These are phyloP conservation scores for Lepus townsendii DNA, from an alignment of 2,797 vertebrate species.

Conservation along the genomic window DNA sequence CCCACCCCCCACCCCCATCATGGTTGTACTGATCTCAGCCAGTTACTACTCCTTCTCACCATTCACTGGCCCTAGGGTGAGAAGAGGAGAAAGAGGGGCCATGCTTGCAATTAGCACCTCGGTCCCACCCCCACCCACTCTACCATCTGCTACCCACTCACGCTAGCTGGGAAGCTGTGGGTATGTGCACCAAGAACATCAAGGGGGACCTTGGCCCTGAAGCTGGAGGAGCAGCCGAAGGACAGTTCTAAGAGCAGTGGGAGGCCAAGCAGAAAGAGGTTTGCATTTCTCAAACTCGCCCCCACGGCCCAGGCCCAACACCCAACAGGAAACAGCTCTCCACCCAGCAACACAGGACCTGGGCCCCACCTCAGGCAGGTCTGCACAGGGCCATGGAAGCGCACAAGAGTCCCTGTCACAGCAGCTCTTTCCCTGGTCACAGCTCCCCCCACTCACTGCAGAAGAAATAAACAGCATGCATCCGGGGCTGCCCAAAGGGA, in stretches of 20 bases:
- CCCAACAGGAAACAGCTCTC: background rate
- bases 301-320: background rate
- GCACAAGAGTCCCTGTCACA: background rate
- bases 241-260: background rate
- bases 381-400: background rate
- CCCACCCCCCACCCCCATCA: background rate
- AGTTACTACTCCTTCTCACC: background rate
- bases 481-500: background rate
- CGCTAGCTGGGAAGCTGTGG: background rate
- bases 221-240: background rate
- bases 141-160: constrained; percentile 66
- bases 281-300: background rate
- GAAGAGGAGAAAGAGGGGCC: constrained; percentile 43
- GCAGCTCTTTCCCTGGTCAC: background rate
- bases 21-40: background rate
- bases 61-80: background rate
- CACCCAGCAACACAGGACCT: background rate
- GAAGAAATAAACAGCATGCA: background rate
- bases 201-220: background rate
- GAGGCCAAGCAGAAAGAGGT: constrained; percentile 15
- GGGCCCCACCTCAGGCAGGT: background rate
- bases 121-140: background rate
- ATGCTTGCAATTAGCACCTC: background rate
- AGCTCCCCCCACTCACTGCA: constrained; percentile 20
- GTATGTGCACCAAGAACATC: constrained; percentile 1